Base-by-base conservation (phyloP, 2,888 invertebrate genomes). In the Noctua janthina region DNA sequence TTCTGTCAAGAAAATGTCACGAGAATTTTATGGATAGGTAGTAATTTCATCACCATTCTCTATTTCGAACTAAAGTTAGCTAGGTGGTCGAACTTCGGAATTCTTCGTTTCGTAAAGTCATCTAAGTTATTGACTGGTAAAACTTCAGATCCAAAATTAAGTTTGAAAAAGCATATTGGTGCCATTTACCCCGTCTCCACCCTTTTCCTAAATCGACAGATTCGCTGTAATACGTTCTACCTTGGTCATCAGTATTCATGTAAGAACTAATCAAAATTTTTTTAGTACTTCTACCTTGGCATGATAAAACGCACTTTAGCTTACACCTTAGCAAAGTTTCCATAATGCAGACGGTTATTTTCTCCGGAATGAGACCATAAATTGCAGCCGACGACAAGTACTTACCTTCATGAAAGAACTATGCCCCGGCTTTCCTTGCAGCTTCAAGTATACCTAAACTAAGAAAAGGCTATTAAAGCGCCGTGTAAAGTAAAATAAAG, bases 281-380 rank as follows among this genome's bases (percentile, higher is more conserved):
- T 67, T 68, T 64, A 10, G 20, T 70, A 15, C 8, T 66, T 46
- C 10, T 59, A 43, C 49, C 39, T 75, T 46, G 23, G 70, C 69
- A 69, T 49, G 15, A 80, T 84, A 74, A 78, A 73, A 59, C 69
- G 54, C 74, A 76, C 79, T 87, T 83, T 76, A 81, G 73, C 81
- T 80, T 83, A 81, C 83, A 85, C 85, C 82, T 84, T 84, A 86
- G 90, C 81, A 87, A 86, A 90, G 89, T 88, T 89, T 89, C 81
- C 89, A 86, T 85, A 89, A 90, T 86, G 85, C 83, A 87, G 89
- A 90, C 91, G 92, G 92, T 91, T 92, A 92, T 91, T 92, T 91
- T 91, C 81, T 90, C 87, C 87, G 86, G 91, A 92, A 94, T 91
- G 91, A 92, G 91, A 92, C 90, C 89, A 94, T 95, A 95, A 94